Base-by-base conservation (phyloP, 2,797 vertebrate genomes). In the Chloroceryle amazona region DNA sequence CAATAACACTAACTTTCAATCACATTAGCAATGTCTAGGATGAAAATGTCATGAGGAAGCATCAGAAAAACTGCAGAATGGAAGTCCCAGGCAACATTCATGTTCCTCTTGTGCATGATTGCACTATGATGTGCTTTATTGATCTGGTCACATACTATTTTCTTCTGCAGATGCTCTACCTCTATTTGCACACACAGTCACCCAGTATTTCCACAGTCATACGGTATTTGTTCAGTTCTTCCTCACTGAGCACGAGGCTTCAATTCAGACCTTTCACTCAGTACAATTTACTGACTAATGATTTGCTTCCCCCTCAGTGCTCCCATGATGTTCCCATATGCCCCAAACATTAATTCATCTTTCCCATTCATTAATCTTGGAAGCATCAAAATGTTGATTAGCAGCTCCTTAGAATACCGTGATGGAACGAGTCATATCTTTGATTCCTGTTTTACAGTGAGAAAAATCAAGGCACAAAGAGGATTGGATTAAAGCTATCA, bases 311-410 rank as follows among this genome's bases (percentile, higher is more conserved):
- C 54, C 72, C 72, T 86, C 92, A 83, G 75, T 0, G 5, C 84
- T 96, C 62, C 86, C 66, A 52, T 12, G 82, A 87, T 75, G 89
- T 83, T 83, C 75, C 79, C 86, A 78, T 41, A 83, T 67, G 79
- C 79, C 87, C 67, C 44, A 55, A 82, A 92, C 49, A 60, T 65
- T 71, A 93, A 92, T 83, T 90, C 88, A 57, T 28, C 66, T 68
- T 94, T 90, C 76, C 71, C 81, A 62, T 57, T 86, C 73, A 39
- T 72, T 81, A 81, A 81, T 62, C 75, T 70, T 1, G 0, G 2
- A 83, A 87, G 74, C 86, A 74, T 78, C 72, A 90, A 88, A 94
- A 91, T 9, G 55, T 66, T 86, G 85, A 85, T 89, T 47, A 78
- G 79, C 76, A 78, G 55, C 39, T 72, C 87, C 73, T 78, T 55